These are phyloP conservation scores for Smittia sp. DNA, from an alignment of 2,888 invertebrate species.

Conservation along the genomic window DNA sequence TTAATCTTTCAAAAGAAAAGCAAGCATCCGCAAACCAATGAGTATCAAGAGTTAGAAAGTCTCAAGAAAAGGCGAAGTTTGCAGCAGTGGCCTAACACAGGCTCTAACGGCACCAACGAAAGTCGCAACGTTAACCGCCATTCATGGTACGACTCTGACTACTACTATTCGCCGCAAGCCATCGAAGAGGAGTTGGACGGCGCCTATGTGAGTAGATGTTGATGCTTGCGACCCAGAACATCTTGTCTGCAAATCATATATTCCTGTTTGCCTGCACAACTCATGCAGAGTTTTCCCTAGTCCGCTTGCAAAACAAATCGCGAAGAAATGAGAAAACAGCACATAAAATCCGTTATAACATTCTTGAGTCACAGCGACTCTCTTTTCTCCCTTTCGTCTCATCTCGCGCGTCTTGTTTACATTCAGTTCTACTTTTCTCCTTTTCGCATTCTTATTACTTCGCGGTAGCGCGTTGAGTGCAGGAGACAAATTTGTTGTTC, in stretches of 20 bases:
- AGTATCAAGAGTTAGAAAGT: slow-evolving; percentile 40
- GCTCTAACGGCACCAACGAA: neutral
- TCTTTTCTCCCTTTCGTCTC: neutral
- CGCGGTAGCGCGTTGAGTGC: neutral
- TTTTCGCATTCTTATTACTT: neutral
- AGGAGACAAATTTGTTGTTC: neutral
- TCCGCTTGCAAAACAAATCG: no score
- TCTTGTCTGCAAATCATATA: no score
- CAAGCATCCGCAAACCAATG: slow-evolving; percentile 6
- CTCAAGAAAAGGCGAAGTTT: slow-evolving; percentile 34
- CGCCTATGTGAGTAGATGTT: slow-evolving; percentile 5
- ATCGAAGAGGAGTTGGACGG: slow-evolving; percentile 36
- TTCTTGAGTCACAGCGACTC: neutral
- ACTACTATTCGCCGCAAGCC: neutral
- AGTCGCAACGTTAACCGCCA: neutral
- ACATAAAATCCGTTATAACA: neutral
- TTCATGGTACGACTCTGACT: slow-evolving; percentile 27
- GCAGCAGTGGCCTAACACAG: slow-evolving; percentile 8
- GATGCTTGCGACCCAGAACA: no score
- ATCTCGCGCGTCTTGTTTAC: neutral
- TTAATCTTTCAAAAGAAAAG: slow-evolving; percentile 36
- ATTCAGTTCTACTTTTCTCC: neutral
- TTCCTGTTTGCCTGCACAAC: no score
- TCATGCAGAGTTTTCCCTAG: no score
- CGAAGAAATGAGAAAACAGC: no score